phyloP scores from a whole-genome alignment of 2,888 invertebrate species.

The Hypomecis atomaria region DNA sequence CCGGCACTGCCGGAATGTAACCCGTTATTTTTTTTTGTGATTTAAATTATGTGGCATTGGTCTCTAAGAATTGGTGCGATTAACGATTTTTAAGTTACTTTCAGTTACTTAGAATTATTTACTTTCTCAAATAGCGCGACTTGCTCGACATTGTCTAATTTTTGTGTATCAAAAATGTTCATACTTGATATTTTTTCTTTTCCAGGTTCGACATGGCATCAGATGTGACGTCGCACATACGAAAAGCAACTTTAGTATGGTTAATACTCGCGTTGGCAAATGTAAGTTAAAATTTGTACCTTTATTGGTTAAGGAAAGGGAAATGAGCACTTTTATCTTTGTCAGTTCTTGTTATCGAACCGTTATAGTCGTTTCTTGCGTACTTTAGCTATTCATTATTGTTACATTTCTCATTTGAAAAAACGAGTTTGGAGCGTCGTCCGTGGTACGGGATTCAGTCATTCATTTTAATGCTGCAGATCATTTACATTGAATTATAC shows the following conservation, averaged over 20 bases:
- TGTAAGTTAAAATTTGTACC: slow-evolving; percentile 62
- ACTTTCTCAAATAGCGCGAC: not conserved
- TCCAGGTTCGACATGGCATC: slow-evolving; percentile 80
- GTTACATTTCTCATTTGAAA: not conserved
- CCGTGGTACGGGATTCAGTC: slow-evolving; percentile 1
- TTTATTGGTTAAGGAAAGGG: slow-evolving; percentile 4
- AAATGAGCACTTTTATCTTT: slow-evolving; percentile 8
- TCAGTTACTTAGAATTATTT: too few relatives aligned
- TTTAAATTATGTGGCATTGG: too few relatives aligned
- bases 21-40: too few relatives aligned
- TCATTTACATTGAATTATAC: slow-evolving; percentile 18
- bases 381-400: not conserved
- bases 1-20: too few relatives aligned
- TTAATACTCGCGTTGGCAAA: slow-evolving; percentile 72
- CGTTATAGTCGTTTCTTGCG: not conserved
- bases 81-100: too few relatives aligned
- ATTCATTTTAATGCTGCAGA: slow-evolving; percentile 21
- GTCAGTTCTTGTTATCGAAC: not conserved
- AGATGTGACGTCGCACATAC: slow-evolving; percentile 73
- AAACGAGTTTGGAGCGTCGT: not conserved
- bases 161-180: too few relatives aligned
- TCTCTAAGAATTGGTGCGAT: not conserved
- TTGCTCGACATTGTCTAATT: too few relatives aligned
- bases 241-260: slow-evolving; percentile 72
- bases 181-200: slow-evolving; percentile 44